Base-by-base conservation (phyloP, 2,888 invertebrate species). In the Sphecodes monilicornis region DNA sequence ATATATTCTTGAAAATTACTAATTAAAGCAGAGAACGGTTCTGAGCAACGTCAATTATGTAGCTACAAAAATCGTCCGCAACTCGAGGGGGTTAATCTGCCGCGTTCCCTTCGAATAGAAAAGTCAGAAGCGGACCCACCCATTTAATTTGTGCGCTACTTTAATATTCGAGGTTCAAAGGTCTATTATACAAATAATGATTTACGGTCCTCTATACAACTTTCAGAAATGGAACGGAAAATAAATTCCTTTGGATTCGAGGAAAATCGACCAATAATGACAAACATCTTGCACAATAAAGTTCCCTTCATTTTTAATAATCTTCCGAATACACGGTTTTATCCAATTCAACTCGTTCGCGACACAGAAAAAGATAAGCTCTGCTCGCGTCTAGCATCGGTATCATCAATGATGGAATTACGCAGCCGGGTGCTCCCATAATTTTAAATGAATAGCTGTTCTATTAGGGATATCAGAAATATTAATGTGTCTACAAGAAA, bases 391-490 rank as follows among this genome's bases (percentile, higher is more conserved):
- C 22, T 29, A 10, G 29, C 46, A 26, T 22, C 64, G 54, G 50
- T 75, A n/a, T 29, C 50, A n/a, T 50, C 70, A 32, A 36, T 50
- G 10, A 29, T 26, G 22, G 64, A 84, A 80, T 82, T 76, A 82
- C 78, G 29, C 50, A n/a, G 32, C 29, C 57, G 16, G 13, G 32
- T 57, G 22, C 36, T 57, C 29, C 71, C 74, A 72, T 57, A 74
- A 83, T 76, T 85, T 54, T 69, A n/a, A n/a, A n/a, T n/a, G n/a
- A n/a, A n/a, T n/a, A n/a, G n/a, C n/a, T n/a, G n/a, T n/a, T n/a
- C n/a, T n/a, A n/a, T n/a, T n/a, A n/a, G n/a, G n/a, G n/a, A n/a
- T n/a, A n/a, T n/a, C n/a, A n/a, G n/a, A n/a, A n/a, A n/a, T n/a
- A n/a, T n/a, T n/a, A n/a, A n/a, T n/a, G n/a, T n/a, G n/a, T n/a